Evolutionary conservation across 2,797 vertebrate species (phyloP), one percentile per base, ranked within the genome.

Genomic region (Parotocinclus haroldoi): DNA sequence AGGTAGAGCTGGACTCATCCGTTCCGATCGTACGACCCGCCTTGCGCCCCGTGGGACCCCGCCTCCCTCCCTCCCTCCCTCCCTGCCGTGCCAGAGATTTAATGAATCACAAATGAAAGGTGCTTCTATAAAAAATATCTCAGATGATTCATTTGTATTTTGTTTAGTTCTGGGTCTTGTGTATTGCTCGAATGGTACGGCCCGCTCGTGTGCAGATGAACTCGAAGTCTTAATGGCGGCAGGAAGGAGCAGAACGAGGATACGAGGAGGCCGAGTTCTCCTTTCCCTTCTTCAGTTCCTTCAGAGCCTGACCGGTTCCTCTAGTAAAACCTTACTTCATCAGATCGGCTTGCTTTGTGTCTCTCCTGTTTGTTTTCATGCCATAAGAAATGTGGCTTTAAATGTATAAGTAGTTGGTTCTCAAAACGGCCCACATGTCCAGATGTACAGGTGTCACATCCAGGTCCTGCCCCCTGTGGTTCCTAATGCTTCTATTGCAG

Each of bases 321-420:
- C 78, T 82, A 83, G 85, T 85, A 84, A 88, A 88, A 81, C 81
- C 84, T 84, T 86, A 87, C 86, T 88, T 88, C 83, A 84, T 69
- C 81, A 79, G 67, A 84, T 84, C 79, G 82, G 74, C 78, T 82
- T 86, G 3, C 14, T 73, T 56, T 6, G 48, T 50, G 7, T 16
- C 14, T 50, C 6, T 86, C 66, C 76, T 4, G 14, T n/a, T 4
- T 2, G 2, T 5, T 27, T 27, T 27, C 27, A 27, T 27, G 27
- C 27, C 27, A 2, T 27, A 27, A 2, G 5, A 27, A 27, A 27
- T 27, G 27, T 27, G 27, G 27, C 27, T 27, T 27, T 2, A 27
- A 27, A 27, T 27, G 27, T 27, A 2, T 27, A 27, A 27, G 5
- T 27, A 2, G 27, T 27, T 27, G 5, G 27, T 27, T 27, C 27